Evolutionary conservation across 2,888 invertebrate genomes (phyloP), one percentile per base, ranked within the genome.

Genomic region (Sminthurinus aureus): DNA sequence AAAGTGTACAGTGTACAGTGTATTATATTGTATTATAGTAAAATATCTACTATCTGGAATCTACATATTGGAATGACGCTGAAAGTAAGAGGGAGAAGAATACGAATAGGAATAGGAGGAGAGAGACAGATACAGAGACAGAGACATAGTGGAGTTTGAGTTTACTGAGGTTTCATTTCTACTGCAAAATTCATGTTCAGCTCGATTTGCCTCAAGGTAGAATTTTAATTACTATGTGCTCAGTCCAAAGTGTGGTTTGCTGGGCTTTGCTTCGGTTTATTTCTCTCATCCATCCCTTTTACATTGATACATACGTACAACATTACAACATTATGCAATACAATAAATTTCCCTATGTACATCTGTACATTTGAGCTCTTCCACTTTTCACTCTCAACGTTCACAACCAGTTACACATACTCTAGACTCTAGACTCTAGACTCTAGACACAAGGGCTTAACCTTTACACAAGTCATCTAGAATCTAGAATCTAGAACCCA

Each of bases 161-260:
- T 71, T 71, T 71, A 71, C 71, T 71, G 15, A 38, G 71, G 71
- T 71, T 69, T 69, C 69, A 69, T n/a, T 69, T 69, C n/a, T 20
- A 69, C 69, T 69, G 4, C 38, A 24, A 18, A 67, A 79, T 66
- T 79, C 79, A 79, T 67, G 79, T 58, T 79, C 71, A 79, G 79
- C 79, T 79, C 79, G 79, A 67, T 71, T 71, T 38, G 79, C 79
- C 79, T 66, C 50, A 50, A 79, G 79, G 69, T 79, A 79, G 79
- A 79, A 79, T 79, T 79, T 79, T 79, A 79, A 79, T 79, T 79
- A 79, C 79, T 79, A 15, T 20, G 69, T 69, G 64, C n/a, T 4
- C n/a, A 58, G 58, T 58, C 58, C 18, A 58, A 58, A 58, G 58
- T 58, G 58, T 58, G 58, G 58, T 26, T 18, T 20, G 20, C 51